Evolutionary conservation across 2,888 invertebrate species (phyloP).

Genomic region (Heliconius ethilla): DNA sequence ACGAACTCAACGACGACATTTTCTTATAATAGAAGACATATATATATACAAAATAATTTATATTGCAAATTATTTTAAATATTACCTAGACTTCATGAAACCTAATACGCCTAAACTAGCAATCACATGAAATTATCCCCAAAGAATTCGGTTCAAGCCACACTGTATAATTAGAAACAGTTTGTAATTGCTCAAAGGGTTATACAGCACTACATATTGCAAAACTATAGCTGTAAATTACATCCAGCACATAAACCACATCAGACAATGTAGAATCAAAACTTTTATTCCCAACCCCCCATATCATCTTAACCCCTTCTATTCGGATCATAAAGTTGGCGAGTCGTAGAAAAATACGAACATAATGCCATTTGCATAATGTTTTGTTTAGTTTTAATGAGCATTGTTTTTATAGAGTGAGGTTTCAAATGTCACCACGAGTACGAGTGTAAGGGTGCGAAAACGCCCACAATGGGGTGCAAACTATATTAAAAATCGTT

Average conservation of each 20-base stretch:
- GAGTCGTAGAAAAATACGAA: constrained; percentile 79
- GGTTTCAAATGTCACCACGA: constrained; percentile 80
- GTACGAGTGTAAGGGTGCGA: constrained; percentile 68
- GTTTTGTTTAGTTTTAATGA: constrained; percentile 55
- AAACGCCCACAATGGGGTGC: constrained; percentile 77
- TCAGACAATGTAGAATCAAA: constrained; percentile 70
- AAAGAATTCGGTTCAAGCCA: constrained; percentile 12
- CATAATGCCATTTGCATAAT: constrained; percentile 82
- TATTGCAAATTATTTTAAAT: neutral
- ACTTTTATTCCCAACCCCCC: constrained; percentile 62
- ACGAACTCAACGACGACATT: too few species aligned
- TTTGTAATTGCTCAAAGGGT: constrained; percentile 39
- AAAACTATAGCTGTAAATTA: constrained; percentile 49
- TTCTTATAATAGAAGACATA: too few species aligned
- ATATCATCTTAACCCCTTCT: constrained; percentile 78
- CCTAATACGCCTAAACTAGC: neutral
- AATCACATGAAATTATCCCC: neutral
- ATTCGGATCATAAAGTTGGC: constrained; percentile 78
- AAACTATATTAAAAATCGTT: constrained; percentile 79
- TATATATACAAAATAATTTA: too few species aligned
- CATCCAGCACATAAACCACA: constrained; percentile 59
- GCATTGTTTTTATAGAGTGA: constrained; percentile 79
- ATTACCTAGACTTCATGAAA: neutral
- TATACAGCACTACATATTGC: constrained; percentile 47
- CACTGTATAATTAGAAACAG: constrained; percentile 21